A percentile compares a stretch with the other conserved stretches of the same genome.
Evolutionary conservation across 92 coral and sea anemone species (phyloP).

Genomic region (Phymanthus crucifer): DNA sequence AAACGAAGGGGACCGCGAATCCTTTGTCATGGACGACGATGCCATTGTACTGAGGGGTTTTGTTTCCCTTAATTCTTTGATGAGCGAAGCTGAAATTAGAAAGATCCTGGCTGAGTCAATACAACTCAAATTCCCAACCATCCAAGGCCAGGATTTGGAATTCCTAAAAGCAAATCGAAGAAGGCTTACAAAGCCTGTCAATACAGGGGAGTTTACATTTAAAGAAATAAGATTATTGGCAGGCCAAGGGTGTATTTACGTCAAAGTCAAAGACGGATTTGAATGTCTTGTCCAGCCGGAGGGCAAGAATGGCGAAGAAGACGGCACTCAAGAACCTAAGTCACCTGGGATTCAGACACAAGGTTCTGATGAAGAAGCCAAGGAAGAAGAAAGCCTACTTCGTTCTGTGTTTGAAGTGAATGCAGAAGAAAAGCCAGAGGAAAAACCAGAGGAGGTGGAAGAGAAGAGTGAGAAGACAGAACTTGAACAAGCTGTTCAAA

Average conservation of each 20-base stretch:
- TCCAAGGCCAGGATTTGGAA: slow-evolving; percentile 31
- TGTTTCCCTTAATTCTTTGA: slow-evolving; percentile 26
- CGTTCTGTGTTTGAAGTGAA: too few species aligned
- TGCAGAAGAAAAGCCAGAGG: too few species aligned
- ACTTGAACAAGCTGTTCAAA: background rate
- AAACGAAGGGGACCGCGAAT: too few species aligned
- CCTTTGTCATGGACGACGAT: slow-evolving; percentile 22
- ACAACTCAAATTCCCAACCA: slow-evolving; percentile 1
- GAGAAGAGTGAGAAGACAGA: background rate
- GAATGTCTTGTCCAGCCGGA: background rate
- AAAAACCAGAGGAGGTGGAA: slow-evolving; percentile 1
- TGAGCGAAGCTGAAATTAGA: slow-evolving; percentile 17
- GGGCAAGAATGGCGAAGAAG: slow-evolving; percentile 6
- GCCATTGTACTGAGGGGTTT: slow-evolving; percentile 29
- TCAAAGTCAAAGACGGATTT: slow-evolving; percentile 37
- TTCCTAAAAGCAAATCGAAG: slow-evolving; percentile 30
- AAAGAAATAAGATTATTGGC: slow-evolving; percentile 41
- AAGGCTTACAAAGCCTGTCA: slow-evolving; percentile 19
- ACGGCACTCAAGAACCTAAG: slow-evolving; percentile 15
- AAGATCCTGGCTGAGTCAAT: slow-evolving; percentile 25
- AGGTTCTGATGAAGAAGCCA: slow-evolving; percentile 11
- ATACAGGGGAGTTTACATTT: slow-evolving; percentile 36
- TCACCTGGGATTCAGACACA: slow-evolving; percentile 16
- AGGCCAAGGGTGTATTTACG: slow-evolving; percentile 45
- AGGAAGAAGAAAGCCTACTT: background rate